phyloP scores from a whole-genome alignment of 2,113 vertebrate genomes.

The Dipodomys spectabilis region DNA sequence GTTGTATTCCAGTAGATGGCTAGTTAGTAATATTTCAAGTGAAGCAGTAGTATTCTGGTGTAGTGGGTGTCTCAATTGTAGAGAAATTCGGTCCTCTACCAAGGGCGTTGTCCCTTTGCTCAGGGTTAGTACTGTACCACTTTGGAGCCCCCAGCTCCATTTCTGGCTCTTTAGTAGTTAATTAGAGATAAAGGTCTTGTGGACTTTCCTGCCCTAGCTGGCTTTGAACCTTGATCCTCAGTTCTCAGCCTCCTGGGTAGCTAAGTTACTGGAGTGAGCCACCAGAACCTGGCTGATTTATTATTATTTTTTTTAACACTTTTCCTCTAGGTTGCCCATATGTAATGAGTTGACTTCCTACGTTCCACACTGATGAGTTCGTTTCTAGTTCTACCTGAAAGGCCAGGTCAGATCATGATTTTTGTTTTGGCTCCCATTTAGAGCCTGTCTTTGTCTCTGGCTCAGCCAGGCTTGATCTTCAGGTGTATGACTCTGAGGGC shows the following conservation, averaged over 20 bases:
- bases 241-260: no score
- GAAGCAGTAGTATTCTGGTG: slow-evolving; percentile 37
- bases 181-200: no score
- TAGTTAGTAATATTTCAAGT: slow-evolving; percentile 56
- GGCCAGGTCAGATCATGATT: slow-evolving; percentile 35
- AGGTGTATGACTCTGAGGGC: not conserved
- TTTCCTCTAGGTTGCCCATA: slow-evolving; percentile 19
- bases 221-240: no score
- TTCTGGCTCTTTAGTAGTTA: no score
- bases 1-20: slow-evolving; percentile 34
- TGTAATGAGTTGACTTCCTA: not conserved
- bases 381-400: slow-evolving; percentile 46
- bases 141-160: no score
- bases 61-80: slow-evolving; percentile 26
- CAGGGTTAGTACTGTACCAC: no score
- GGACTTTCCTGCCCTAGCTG: no score
- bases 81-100: not conserved
- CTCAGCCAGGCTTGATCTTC: not conserved
- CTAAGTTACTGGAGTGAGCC: no score
- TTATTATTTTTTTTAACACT: not conserved
- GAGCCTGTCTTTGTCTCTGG: slow-evolving; percentile 13
- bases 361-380: slow-evolving; percentile 21
- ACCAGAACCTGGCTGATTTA: no score
- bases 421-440: slow-evolving; percentile 29
- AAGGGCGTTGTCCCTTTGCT: no score